Evolutionary conservation across 2,888 invertebrate genomes (phyloP), one percentile per base, ranked within the genome.

Genomic region (Hirtodrosophila confusa): DNA sequence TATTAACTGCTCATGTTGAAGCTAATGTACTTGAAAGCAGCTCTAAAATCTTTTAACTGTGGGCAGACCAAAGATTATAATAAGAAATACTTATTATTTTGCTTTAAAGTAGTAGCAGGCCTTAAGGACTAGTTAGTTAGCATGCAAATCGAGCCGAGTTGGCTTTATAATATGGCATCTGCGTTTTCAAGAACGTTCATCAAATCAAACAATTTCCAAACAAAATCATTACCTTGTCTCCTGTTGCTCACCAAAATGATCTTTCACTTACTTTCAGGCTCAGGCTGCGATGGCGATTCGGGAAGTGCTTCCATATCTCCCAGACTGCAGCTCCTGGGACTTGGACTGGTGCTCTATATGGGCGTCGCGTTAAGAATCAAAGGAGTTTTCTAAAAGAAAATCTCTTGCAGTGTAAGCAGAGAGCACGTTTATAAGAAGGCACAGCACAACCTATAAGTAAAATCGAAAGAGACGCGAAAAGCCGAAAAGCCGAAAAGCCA

Each of bases 361-460:
- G 63, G 72, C 24, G 67, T 54, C 24, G 69, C 61, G 27, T 48
- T 84, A 49, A 56, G 74, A 50, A 71, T 68, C 56, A 68, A 69
- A 50, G 76, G 76, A 55, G 66, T 83, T 78, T 86, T 84, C 86
- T 84, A 84, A 84, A 80, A 83, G 80, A 83, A 78, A 67, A 72
- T 70, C 37, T 31, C 58, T 64, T 63, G 45, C 64, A 69, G 57
- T 61, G 57, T 48, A 50, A 54, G 58, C 54, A 66, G 47, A 63
- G 47, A 74, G 44, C 48, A 73, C 44, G 35, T 33, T 49, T 36
- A 17, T 17, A 31, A 51, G 39, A 48, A 57, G 40, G 55, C 63
- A 53, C 56, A 43, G 11, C 55, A 60, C 45, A 75, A 44, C 35
- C 44, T 53, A 17, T 58, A 58, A 69, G 36, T 53, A 57, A 69